phyloP scores from a whole-genome alignment of 1,140 invertebrate species.

The Magallana gigas region DNA sequence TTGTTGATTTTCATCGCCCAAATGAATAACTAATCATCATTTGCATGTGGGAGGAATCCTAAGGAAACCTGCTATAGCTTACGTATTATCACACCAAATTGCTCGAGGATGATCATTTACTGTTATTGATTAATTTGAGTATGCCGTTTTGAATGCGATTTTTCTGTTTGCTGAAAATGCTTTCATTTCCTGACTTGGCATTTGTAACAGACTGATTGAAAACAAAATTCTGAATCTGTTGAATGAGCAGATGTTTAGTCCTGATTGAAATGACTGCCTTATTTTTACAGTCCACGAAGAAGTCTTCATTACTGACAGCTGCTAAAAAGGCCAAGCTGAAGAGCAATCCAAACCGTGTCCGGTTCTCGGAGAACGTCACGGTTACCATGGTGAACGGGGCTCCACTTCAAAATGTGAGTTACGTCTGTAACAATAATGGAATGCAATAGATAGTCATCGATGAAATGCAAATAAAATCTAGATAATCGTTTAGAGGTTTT shows the following conservation, averaged over 20 bases:
- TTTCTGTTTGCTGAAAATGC: not conserved
- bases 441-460: not conserved
- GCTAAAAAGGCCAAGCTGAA: slow-evolving; percentile 91
- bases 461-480: not conserved
- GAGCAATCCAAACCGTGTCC: slow-evolving; percentile 89
- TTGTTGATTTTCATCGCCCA: not conserved
- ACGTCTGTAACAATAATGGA: not conserved
- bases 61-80: not conserved
- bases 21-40: slow-evolving; percentile 5
- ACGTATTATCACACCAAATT: not conserved
- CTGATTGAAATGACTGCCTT: slow-evolving; percentile 15
- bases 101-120: not conserved
- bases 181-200: not conserved
- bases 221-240: not conserved
- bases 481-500: not conserved
- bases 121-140: not conserved
- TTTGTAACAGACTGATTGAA: not conserved
- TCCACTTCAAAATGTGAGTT: slow-evolving; percentile 76
- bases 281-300: slow-evolving; percentile 82
- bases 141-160: not conserved
- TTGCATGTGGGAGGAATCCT: slow-evolving; percentile 3
- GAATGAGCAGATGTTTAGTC: not conserved
- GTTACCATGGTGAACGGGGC: slow-evolving; percentile 88
- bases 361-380: slow-evolving; percentile 91
- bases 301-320: slow-evolving; percentile 91